Evolutionary conservation across 2,888 invertebrate species (phyloP), one percentile per base, ranked within the genome.

Genomic region (Belgica antarctica): DNA sequence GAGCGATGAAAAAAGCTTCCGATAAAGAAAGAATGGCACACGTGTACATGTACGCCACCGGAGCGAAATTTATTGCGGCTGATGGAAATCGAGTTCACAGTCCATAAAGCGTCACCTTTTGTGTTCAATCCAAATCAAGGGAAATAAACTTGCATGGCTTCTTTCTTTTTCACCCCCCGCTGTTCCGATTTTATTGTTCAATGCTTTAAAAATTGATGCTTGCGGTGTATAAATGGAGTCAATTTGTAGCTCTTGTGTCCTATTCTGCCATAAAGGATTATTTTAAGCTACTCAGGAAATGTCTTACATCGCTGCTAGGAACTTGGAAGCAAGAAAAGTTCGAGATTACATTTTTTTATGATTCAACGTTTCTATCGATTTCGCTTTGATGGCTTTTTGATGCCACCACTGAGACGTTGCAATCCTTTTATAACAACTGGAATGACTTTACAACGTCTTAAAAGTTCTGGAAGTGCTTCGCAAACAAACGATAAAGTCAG

Each of bases 181-280:
- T n/a, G n/a, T n/a, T n/a, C 41, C 15, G 2, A 12, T 2, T 15
- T 5, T 41, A 15, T 41, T 41, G 12, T 41, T 5, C 10, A 41
- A 41, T 15, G 41, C 41, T 10, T n/a, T 41, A n/a, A 41, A 41
- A n/a, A 41, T 41, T 41, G 41, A 41, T 41, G 41, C 41, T 41
- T 41, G n/a, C 41, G 41, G 15, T 12, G 41, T 15, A 41, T 12
- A 41, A 41, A 12, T 12, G 10, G 15, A 41, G n/a, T 5, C 41
- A 41, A 41, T 41, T 41, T 41, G 41, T 15, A 2, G 10, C 4
- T 10, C 3, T 12, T 15, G 15, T n/a, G 3, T 41, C 15, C 41
- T n/a, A 41, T 41, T 15, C 15, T 2, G 15, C 10, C n/a, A 15
- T n/a, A 15, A 41, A 12, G 41, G 10, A 41, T 4, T 15, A 15